These are phyloP conservation scores for Hoplodrina ambigua DNA, from an alignment of 2,888 invertebrate species.

Conservation along the genomic window DNA sequence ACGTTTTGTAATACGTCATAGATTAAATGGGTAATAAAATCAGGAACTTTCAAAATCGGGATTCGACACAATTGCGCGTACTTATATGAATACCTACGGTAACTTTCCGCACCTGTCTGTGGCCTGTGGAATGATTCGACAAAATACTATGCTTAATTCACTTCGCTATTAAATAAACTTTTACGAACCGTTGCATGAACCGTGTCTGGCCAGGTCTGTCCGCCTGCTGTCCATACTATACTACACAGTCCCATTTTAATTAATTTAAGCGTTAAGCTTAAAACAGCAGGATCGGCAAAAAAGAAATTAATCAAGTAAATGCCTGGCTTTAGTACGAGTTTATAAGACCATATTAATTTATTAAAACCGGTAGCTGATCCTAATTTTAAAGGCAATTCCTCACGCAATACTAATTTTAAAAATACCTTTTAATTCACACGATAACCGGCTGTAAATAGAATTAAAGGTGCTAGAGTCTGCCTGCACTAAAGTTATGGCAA, in stretches of 20 bases:
- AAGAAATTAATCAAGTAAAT: slow-evolving; percentile 59
- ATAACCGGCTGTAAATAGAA: slow-evolving; percentile 68
- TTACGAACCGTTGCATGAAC: neutral
- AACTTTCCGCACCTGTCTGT: slow-evolving; percentile 24
- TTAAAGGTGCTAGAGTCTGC: slow-evolving; percentile 66
- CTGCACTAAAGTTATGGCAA: slow-evolving; percentile 67
- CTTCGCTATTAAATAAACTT: slow-evolving; percentile 32
- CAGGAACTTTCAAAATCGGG: slow-evolving; percentile 16
- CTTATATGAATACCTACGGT: slow-evolving; percentile 1
- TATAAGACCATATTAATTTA: slow-evolving; percentile 43
- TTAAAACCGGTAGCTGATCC: slow-evolving; percentile 53
- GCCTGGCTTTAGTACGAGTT: slow-evolving; percentile 41
- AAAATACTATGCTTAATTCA: slow-evolving; percentile 38
- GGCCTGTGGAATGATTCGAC: slow-evolving; percentile 38
- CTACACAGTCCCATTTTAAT: slow-evolving; percentile 55
- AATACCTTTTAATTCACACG: slow-evolving; percentile 68
- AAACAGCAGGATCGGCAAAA: slow-evolving; percentile 57
- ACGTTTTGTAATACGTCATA: slow-evolving; percentile 29
- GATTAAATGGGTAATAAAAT: slow-evolving; percentile 16
- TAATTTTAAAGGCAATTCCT: slow-evolving; percentile 63
- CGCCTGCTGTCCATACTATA: slow-evolving; percentile 35
- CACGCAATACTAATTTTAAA: slow-evolving; percentile 67
- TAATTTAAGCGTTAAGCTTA: slow-evolving; percentile 46
- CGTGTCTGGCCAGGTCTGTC: neutral
- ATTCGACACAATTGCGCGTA: slow-evolving; percentile 25